Conservation (phyloP, 1,140 invertebrate genomes). For the Sycophila sp. region DNA sequence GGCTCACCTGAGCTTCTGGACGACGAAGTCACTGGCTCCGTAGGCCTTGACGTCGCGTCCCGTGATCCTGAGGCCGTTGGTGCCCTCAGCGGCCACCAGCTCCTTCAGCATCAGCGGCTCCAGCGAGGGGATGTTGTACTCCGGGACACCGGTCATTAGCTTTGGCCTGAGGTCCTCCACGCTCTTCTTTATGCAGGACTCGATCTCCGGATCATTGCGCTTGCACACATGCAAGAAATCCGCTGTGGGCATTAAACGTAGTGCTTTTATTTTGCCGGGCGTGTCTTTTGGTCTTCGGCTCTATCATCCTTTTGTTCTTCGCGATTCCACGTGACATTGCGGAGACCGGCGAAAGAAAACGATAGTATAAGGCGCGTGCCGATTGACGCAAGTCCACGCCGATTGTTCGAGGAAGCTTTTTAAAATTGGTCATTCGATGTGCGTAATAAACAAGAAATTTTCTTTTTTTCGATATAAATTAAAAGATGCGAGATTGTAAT, state of each 20-base stretch:
- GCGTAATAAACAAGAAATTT: no score
- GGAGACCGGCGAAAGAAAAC: no score
- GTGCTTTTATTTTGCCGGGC: neutral
- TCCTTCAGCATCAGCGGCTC: constrained; percentile 73
- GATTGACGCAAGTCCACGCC: no score
- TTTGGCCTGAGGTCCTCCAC: constrained; percentile 64
- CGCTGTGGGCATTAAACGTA: constrained; percentile 57
- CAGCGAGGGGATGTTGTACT: constrained; percentile 70
- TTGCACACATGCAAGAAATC: constrained; percentile 72
- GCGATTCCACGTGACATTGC: no score
- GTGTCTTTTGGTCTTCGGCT: no score
- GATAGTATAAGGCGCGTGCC: no score
- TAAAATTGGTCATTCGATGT: no score
- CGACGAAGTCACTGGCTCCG: constrained; percentile 71
- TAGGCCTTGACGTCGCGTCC: constrained; percentile 68
- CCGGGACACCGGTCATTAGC: constrained; percentile 62
- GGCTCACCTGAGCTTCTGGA: constrained; percentile 69
- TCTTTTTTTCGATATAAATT: no score
- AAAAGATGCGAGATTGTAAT: no score
- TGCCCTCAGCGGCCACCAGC: constrained; percentile 66
- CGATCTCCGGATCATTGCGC: constrained; percentile 67
- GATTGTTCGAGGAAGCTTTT: no score
- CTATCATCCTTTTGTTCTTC: no score
- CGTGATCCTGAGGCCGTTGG: constrained; percentile 67
- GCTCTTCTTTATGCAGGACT: constrained; percentile 67